Evolutionary conservation across 1,140 invertebrate genomes (phyloP), one percentile per base, ranked within the genome.

Genomic region (Nomia melanderi): DNA sequence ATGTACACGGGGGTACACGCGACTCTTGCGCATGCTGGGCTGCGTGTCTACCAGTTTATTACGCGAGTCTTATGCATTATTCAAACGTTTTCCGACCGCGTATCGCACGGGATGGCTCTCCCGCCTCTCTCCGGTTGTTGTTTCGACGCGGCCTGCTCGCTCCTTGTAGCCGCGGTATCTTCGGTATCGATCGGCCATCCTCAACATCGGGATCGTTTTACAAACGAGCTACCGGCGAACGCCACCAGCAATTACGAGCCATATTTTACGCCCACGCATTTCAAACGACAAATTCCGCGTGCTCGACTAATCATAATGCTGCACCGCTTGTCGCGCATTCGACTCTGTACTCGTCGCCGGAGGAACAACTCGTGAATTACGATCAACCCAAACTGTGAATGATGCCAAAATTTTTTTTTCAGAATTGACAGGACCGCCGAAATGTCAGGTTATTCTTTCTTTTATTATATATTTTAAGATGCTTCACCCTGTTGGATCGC

Each of bases 31-130:
- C 70, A 63, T 54, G 29, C 25, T 36, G 31, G 36, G 63, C 44
- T 57, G 77, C 64, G 75, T 29, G 65, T 72, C 74, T 54, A 63
- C 56, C 74, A 60, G 60, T 82, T 72, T 82, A 82, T 82, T 78
- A 82, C 73, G 79, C 79, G 50, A 67, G 70, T 54, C 39, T 53
- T 60, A 81, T 82, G 74, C 67, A 82, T 82, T 82, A 82, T 82
- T 82, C 79, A 82, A 63, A 73, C 41, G 56, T 47, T 53, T 36
- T 53, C 31, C 60, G 53, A 54, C 27, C 62, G 65, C 65, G 41
- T 70, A 70, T 31, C 59, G 57, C 65, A 66, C 56, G 12, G 12
- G 50, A 31, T 41, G 59, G 41, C 59, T 36, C 59, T 36, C 29
- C 31, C 25, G 17, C 17, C 44, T 41, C 39, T 73, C 44, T 23